These are phyloP conservation scores for Troides aeacus DNA, from an alignment of 2,888 invertebrate genomes.

Conservation along the genomic window DNA sequence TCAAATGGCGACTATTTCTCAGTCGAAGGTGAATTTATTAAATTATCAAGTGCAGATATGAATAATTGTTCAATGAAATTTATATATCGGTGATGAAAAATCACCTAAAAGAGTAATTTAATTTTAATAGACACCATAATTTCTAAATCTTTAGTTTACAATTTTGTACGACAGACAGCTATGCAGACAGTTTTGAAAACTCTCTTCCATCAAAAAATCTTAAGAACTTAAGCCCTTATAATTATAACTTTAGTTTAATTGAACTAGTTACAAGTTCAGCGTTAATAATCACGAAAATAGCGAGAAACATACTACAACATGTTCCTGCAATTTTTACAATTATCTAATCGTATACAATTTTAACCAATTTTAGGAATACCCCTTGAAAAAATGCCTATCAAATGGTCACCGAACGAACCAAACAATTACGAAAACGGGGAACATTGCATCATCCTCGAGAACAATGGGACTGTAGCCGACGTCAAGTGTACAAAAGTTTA, in stretches of 20 bases:
- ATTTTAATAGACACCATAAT: too few relatives aligned
- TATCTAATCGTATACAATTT: background rate
- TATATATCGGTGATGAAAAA: background rate
- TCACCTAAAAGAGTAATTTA: background rate
- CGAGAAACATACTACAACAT: background rate
- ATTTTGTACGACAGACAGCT: background rate
- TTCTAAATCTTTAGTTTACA: background rate
- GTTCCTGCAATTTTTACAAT: background rate
- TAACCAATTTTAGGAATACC: slow-evolving; percentile 29
- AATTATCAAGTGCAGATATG: background rate
- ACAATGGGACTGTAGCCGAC: slow-evolving; percentile 29
- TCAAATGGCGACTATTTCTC: slow-evolving; percentile 2
- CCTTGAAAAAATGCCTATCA: slow-evolving; percentile 28
- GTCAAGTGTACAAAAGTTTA: slow-evolving; percentile 31
- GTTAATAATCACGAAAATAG: background rate
- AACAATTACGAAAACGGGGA: slow-evolving; percentile 30
- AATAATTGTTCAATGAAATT: background rate
- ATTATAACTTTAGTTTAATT: too few relatives aligned
- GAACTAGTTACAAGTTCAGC: too few relatives aligned
- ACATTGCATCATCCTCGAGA: slow-evolving; percentile 29
- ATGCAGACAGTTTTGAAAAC: background rate
- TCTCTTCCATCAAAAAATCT: background rate
- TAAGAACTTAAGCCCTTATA: too few relatives aligned
- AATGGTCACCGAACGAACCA: slow-evolving; percentile 33
- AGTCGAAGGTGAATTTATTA: background rate